Evolutionary conservation across 2,888 invertebrate species (phyloP), one percentile per base, ranked within the genome.

Genomic region (Salpingus planirostris): DNA sequence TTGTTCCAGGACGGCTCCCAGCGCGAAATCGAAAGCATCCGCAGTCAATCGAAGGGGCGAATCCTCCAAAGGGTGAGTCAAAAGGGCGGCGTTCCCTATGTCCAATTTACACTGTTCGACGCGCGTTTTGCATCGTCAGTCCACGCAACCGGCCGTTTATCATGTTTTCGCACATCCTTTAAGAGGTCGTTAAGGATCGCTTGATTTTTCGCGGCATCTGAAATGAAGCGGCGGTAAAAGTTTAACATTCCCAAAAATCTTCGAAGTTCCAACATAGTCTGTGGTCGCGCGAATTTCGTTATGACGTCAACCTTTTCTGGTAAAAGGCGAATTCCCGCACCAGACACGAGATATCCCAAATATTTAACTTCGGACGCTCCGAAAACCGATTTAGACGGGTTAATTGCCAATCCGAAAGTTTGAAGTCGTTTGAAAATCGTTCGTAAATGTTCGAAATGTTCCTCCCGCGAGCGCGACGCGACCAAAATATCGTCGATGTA

Each of bases 341-440:
- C 5, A 8, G 40, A 38, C 0, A 59, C 40, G 2, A 21, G 10
- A 13, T 36, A 36, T n/a, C 35, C 38, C 2, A 38, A 24, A 29
- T 55, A 60, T 1, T 26, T 29, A 0, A 57, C 31, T 26, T 43
- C 22, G 1, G 15, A 3, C 10, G 26, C 13, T 0, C 49, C 51
- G 30, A 60, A 55, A 3, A 26, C 24, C 25, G 57, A 59, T 36
- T 63, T 62, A 0, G 36, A 13, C 0, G 40, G 15, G 35, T 62
- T 61, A 3, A 38, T 21, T 11, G 24, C 15, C n/a, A 36, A 2
- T 2, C 50, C 51, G 29, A 48, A 49, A 8, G 50, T 33, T 7
- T 37, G 18, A 4, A 55, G 36, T 23, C 47, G 40, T 32, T 43
- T 29, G n/a, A 52, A 44, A 3, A 26, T 4, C 2, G 3, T 3